These are phyloP conservation scores for Cavia porcellus DNA, from an alignment of 2,113 vertebrate genomes.

Conservation along the genomic window DNA sequence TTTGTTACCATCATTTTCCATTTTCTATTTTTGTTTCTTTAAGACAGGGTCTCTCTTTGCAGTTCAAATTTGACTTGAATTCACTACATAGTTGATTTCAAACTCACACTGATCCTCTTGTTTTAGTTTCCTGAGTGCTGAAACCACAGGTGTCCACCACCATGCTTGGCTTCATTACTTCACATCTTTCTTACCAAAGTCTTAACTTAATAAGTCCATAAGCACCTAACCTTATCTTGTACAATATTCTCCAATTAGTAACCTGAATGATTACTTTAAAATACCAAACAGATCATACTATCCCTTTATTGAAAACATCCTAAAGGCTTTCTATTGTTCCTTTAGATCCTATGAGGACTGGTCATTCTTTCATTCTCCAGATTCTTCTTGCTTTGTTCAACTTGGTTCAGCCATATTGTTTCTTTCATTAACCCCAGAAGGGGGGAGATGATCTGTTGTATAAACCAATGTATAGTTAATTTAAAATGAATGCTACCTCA, in stretches of 20 bases:
- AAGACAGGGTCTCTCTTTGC: background rate
- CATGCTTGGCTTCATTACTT: background rate
- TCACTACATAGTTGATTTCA: background rate
- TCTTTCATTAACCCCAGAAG: background rate
- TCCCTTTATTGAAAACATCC: background rate
- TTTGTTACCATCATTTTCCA: background rate
- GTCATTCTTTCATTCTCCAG: background rate
- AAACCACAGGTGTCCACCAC: background rate
- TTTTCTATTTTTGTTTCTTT: background rate
- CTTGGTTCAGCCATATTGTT: background rate
- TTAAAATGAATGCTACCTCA: background rate
- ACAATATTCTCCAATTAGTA: background rate
- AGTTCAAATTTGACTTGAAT: background rate
- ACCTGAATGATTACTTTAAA: background rate
- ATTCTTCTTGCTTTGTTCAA: constrained; percentile 11
- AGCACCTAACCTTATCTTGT: background rate
- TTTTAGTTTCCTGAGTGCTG: background rate
- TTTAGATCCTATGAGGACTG: background rate
- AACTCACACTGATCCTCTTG: background rate
- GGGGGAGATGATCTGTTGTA: background rate
- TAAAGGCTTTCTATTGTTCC: background rate
- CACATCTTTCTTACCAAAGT: background rate
- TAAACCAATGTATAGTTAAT: background rate
- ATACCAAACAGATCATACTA: background rate
- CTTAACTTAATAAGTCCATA: background rate